Conservation (phyloP, 2,888 invertebrate genomes). For the Clunio marinus region DNA sequence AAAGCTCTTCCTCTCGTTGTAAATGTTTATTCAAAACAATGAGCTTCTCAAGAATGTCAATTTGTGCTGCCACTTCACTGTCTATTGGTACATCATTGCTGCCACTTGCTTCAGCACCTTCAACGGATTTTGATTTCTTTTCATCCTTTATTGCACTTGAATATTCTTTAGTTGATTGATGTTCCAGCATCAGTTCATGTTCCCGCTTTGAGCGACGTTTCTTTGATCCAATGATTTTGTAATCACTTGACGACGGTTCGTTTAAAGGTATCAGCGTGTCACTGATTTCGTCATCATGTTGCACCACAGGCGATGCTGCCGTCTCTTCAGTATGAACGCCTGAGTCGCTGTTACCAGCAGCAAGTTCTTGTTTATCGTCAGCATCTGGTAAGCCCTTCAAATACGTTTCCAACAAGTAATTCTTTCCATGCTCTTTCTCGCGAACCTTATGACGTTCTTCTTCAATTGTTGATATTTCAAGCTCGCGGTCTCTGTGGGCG, state of each 20-base stretch:
- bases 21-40: conserved; percentile 68
- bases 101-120: conserved; percentile 52
- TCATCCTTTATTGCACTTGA: conserved; percentile 40
- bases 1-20: conserved; percentile 67
- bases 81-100: conserved; percentile 55
- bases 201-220: conserved; percentile 49
- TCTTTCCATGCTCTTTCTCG: conserved; percentile 71
- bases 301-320: conserved; percentile 49
- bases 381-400: conserved; percentile 56
- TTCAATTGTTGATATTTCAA: conserved; percentile 72
- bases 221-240: conserved; percentile 33
- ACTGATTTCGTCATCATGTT: conserved; percentile 40
- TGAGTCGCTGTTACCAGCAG: conserved; percentile 62
- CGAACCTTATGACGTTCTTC: conserved; percentile 70
- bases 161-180: conserved; percentile 35
- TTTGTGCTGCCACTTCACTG: conserved; percentile 59
- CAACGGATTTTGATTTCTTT: conserved; percentile 49
- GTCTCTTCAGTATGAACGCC: conserved; percentile 62
- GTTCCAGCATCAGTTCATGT: conserved; percentile 46
- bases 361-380: conserved; percentile 46
- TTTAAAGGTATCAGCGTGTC: conserved; percentile 23
- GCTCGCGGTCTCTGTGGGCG: conserved; percentile 62
- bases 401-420: conserved; percentile 74
- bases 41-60: conserved; percentile 69
- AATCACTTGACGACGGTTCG: neutral